Conservation (phyloP, 35 echinoderm and acorn worm genomes). For the Hemicentrotus pulcherrimus region DNA sequence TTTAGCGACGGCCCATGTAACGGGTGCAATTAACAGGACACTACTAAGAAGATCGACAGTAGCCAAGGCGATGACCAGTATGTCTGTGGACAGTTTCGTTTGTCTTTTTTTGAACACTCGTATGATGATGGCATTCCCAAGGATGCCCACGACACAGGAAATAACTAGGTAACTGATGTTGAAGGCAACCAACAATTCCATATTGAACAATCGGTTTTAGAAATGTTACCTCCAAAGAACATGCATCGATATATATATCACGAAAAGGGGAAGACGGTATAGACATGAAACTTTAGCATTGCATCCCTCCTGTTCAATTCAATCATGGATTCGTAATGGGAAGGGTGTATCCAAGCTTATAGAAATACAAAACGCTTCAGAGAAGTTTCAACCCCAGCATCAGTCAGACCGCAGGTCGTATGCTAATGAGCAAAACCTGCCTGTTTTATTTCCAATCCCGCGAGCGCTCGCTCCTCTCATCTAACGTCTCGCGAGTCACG, state of each 20-base stretch:
- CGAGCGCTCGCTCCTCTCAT: too few relatives aligned
- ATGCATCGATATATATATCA: not conserved
- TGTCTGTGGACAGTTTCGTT: not conserved
- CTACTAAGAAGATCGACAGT: not conserved
- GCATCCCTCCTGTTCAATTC: too few relatives aligned
- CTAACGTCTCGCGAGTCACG: too few relatives aligned
- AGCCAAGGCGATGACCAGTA: not conserved
- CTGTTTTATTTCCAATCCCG: too few relatives aligned
- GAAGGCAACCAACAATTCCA: not conserved
- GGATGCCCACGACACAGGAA: not conserved
- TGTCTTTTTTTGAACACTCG: not conserved
- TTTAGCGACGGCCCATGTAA: not conserved
- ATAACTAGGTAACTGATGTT: not conserved
- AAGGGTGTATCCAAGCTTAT: too few relatives aligned
- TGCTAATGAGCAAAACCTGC: too few relatives aligned
- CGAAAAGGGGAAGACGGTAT: too few relatives aligned
- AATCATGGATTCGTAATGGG: too few relatives aligned
- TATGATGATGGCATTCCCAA: not conserved
- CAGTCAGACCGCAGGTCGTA: too few relatives aligned
- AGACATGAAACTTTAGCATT: too few relatives aligned
- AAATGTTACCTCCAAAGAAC: not conserved
- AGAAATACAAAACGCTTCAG: too few relatives aligned
- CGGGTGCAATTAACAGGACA: not conserved
- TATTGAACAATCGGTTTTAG: not conserved
- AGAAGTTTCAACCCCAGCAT: not conserved